phyloP scores from a whole-genome alignment of 64 coral and sea anemone species.

The Dendronephthya gigantea region DNA sequence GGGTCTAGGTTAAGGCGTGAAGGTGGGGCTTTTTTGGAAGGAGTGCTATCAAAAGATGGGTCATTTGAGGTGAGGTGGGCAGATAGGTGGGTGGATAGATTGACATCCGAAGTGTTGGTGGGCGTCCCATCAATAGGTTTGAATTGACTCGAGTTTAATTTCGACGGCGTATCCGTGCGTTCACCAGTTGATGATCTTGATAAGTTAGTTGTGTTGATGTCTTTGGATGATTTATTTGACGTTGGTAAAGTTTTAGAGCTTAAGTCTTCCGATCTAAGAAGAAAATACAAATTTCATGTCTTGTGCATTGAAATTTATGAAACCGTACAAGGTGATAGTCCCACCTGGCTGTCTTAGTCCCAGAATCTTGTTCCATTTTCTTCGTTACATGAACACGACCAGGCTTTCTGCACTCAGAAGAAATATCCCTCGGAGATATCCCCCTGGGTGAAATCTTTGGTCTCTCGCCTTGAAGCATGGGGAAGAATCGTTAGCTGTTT shows the following conservation, averaged over 20 bases:
- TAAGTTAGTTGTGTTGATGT: neutral
- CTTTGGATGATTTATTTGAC: neutral
- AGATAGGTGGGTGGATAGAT: neutral
- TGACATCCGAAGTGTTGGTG: neutral
- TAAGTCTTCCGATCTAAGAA: neutral
- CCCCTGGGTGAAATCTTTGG: neutral
- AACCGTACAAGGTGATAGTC: no score
- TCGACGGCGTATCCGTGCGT: no score
- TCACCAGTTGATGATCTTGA: neutral
- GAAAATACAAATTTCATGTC: neutral
- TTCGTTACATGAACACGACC: neutral
- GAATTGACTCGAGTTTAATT: neutral
- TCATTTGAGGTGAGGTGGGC: neutral
- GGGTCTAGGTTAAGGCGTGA: neutral
- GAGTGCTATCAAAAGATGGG: neutral
- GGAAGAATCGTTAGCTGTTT: no score
- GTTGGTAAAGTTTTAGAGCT: neutral
- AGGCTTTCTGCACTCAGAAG: neutral
- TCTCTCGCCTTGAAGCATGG: no score
- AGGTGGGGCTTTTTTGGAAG: neutral
- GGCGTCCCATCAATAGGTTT: neutral
- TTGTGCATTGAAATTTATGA: no score
- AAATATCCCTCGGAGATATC: neutral
- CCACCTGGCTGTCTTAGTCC: neutral
- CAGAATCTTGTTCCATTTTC: neutral